Evolutionary conservation across 2,113 vertebrate species (phyloP), one percentile per base, ranked within the genome.

Genomic region (Rhombomys opimus): DNA sequence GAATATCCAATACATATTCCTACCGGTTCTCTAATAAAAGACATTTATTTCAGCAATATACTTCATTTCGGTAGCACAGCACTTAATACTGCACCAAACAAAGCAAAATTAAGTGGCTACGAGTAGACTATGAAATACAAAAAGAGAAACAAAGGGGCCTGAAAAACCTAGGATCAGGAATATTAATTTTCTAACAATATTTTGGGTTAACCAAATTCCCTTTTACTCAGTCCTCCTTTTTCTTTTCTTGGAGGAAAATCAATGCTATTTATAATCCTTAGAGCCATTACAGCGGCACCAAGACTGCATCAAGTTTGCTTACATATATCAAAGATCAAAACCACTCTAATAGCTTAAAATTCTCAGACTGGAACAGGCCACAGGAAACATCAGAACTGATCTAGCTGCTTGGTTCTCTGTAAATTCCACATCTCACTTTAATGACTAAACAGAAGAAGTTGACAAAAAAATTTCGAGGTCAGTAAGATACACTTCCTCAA

Each of bases 371-470:
- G 93, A 32, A 90, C 30, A 17, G 30, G 72, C 59, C 73, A 10
- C 75, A 91, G 27, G 5, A 95, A 87, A 70, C 27, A 72, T 90
- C n/a, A 75, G 84, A 94, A 77, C 14, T n/a, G 4, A 73, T 52
- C 15, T 63, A 75, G 2, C 10, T 76, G 27, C 5, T 15, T 78
- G 63, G 22, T 38, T 61, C 5, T 70, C 82, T 89, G 17, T 90
- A 80, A 93, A 72, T 93, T 96, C 91, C 81, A 72, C 32, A 30
- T 84, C 61, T 95, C 89, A 94, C 92, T 95, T 80, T 35, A 75
- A 61, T 95, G 27, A 10, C 27, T 41, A 90, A 76, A 91, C 68
- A 78, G 91, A 63, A 84, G 0, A 63, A 84, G 0, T 61, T 93
- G 23, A 90, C 91, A 81, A 41, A 91, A n/a, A 35, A 68, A 11